Evolutionary conservation across 2,888 invertebrate genomes (phyloP), one percentile per base, ranked within the genome.

Genomic region (Orgyia antiqua): DNA sequence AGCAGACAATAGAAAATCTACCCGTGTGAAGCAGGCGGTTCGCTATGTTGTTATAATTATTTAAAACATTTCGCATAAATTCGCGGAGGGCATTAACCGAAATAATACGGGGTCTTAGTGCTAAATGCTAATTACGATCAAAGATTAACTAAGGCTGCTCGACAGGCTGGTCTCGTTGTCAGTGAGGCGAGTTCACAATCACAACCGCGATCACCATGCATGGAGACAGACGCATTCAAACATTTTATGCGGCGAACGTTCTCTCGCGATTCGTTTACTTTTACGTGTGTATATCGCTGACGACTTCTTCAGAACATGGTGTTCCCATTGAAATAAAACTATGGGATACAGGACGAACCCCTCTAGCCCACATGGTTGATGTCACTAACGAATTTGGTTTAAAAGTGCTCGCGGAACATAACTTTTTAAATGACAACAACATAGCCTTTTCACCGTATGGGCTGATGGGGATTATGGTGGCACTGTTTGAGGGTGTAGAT

Each of bases 391-490:
- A 91, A 61, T 88, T 93, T 44, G 91, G 92, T 31, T 77, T 92
- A 42, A 89, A 90, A 66, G 87, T 93, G 51, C 84, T 95, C 0
- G 87, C 91, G 54, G 89, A 90, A 67, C 92, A 92, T 57, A 91
- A 92, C 58, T 89, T 90, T 70, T 84, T 90, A 53, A 93, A 92
- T 69, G 89, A 90, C 27, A 92, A 92, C 64, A 95, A 95, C 69
- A 92, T 94, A 31, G 95, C 94, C 3, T 92, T 95, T 63, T 95
- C 95, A 0, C 95, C 95, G 6, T 94, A 94, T 44, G 94, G 95
- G 2, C 82, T 94, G 36, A 90, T 92, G 58, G 94, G 94, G 51
- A 93, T 95, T 13, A 75, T 95, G 50, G 89, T 93, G 33, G 93
- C 94, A 2, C 77, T 95, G 9, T 92, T 90, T 64, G 95, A 95